A percentile compares a stretch with the other conserved stretches of the same genome.
Conservation (phyloP, 2,113 vertebrate species). For the Butorides virescens region DNA sequence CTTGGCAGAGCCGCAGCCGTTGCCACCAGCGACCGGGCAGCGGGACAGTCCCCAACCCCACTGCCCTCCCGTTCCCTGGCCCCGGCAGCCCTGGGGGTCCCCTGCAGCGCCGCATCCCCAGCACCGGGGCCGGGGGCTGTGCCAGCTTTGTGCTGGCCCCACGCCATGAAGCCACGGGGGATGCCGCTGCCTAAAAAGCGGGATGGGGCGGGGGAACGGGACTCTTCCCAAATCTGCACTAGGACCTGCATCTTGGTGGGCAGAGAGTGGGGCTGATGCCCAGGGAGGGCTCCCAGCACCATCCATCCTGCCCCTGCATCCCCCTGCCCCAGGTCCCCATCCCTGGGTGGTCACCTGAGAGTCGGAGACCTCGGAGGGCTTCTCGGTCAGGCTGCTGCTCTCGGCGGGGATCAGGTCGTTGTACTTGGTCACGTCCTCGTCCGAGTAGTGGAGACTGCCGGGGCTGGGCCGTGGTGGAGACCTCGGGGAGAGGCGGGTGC, state of each 20-base stretch:
- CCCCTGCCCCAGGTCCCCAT: not conserved
- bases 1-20: not conserved
- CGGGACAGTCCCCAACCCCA: not conserved
- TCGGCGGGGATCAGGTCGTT: slow-evolving; percentile 94
- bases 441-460: slow-evolving; percentile 94
- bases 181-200: not conserved
- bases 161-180: accelerated
- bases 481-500: slow-evolving; percentile 51
- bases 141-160: not conserved
- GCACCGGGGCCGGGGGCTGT: not conserved
- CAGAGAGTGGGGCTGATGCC: not conserved
- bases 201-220: not conserved
- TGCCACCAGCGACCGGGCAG: slow-evolving; percentile 43
- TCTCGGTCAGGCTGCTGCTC: slow-evolving; percentile 96
- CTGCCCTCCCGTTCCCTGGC: not conserved
- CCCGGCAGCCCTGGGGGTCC: not conserved
- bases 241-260: accelerated
- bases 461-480: slow-evolving; percentile 95
- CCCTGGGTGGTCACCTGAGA: slow-evolving; percentile 82
- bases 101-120: not conserved
- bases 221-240: accelerated
- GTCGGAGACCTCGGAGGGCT: slow-evolving; percentile 94
- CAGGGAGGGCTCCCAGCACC: not conserved
- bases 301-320: not conserved
- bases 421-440: slow-evolving; percentile 97